Conservation (phyloP, 2,888 invertebrate species). For the Sinelater perroti region DNA sequence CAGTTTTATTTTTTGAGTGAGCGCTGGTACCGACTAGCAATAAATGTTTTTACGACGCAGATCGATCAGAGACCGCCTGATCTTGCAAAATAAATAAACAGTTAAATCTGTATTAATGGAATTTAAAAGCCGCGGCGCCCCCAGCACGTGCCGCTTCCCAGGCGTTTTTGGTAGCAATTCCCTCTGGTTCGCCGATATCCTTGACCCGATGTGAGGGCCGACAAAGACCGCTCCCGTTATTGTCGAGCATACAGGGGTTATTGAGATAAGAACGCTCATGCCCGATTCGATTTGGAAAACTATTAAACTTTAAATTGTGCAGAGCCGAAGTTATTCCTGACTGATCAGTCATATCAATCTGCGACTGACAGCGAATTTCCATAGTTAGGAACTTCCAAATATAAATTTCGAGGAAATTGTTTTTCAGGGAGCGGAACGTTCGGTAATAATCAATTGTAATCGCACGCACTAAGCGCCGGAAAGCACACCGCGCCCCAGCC, state of each 20-base stretch:
- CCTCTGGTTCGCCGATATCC: background rate
- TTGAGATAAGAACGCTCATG: slow-evolving; percentile 16
- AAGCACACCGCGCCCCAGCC: slow-evolving; percentile 23
- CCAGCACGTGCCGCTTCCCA: slow-evolving; percentile 1
- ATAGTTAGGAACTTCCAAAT: slow-evolving; percentile 32
- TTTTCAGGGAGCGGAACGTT: slow-evolving; percentile 23
- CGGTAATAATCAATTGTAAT: slow-evolving; percentile 28
- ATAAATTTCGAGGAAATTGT: slow-evolving; percentile 28
- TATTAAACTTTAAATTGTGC: slow-evolving; percentile 37
- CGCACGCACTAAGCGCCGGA: slow-evolving; percentile 18
- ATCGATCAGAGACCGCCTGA: background rate
- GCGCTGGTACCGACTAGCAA: too few species aligned
- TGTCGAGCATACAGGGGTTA: background rate
- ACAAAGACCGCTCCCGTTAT: slow-evolving; percentile 5
- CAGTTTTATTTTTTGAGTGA: too few species aligned
- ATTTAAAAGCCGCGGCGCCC: background rate
- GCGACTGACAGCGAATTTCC: slow-evolving; percentile 35
- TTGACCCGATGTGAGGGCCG: too few species aligned
- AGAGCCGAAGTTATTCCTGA: slow-evolving; percentile 30
- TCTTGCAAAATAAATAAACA: background rate
- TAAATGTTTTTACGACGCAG: too few species aligned
- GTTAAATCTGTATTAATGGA: slow-evolving; percentile 10
- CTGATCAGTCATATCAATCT: slow-evolving; percentile 33
- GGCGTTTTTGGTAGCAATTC: background rate
- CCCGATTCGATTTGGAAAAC: slow-evolving; percentile 30